Base-by-base conservation (phyloP, 2,888 invertebrate genomes). In the Spicauda simplicius region DNA sequence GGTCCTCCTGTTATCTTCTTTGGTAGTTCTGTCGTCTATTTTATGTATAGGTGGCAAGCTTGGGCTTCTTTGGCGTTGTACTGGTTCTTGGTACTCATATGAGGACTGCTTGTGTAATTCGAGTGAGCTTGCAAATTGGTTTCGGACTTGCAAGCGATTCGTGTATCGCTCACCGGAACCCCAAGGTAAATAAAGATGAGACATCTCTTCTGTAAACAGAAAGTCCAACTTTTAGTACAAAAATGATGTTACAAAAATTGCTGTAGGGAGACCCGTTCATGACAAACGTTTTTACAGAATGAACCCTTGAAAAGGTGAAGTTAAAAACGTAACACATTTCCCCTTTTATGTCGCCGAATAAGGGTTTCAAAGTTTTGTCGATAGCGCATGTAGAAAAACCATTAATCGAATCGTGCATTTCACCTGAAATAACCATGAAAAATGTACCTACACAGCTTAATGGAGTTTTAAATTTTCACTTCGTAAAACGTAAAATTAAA, bases 171-270 rank as follows among this genome's bases (percentile, higher is more conserved):
- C 90, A 50, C 91, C 94, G 59, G 95, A 87, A 66, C 96, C 96
- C 96, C 97, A 97, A 68, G 97, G 97, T 80, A 96, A 95, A 79
- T 95, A 95, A 78, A 97, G 94, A 74, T 95, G 95, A 74, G 96
- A 96, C 90, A 97, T 95, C 94, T 97, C 97, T 91, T 97, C 97
- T 97, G 91, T 60, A 94, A 94, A 74, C 69, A 75, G 72, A 77
- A 74, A n/a, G 12, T 45, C n/a, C 30, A 59, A 45, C 6, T 48
- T 25, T 50, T 1, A 45, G n/a, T 45, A 18, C 2, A 18, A 18
- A 16, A 7, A 18, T 50, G 3, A 18, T 50, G 18, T 10, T 18
- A 18, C 10, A 16, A 50, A 50, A 18, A 1, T 16, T 50, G 25
- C 52, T 53, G 37, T 10, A 61, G 52, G 19, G 18, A 74, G 77